Evolutionary conservation across 2,888 invertebrate genomes (phyloP).

Genomic region (Yponomeuta malinellus): DNA sequence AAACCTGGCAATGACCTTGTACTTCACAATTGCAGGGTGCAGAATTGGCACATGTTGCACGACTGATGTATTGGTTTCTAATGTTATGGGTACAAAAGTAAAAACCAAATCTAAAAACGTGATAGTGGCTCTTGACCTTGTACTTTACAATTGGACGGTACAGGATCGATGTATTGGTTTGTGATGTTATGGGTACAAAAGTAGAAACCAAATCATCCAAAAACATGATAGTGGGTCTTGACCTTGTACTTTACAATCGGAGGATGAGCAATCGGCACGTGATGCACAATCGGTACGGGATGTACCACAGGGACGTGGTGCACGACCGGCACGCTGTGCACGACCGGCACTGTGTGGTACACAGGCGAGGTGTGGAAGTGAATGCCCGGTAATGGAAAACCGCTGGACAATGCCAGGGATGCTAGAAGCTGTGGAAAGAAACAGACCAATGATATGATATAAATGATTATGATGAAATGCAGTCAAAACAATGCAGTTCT

Average conservation of each 20-base stretch:
- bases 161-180: neutral
- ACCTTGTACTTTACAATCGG: constrained; percentile 30
- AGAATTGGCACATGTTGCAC: no score
- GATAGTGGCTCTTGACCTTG: neutral
- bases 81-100: neutral
- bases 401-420: constrained; percentile 17
- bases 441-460: constrained; percentile 11
- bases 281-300: constrained; percentile 11
- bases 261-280: constrained; percentile 27
- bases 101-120: neutral
- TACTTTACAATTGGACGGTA: constrained; percentile 29
- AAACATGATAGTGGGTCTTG: constrained; percentile 18
- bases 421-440: constrained; percentile 24
- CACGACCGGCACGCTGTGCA: constrained; percentile 2
- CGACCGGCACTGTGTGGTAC: constrained; percentile 24
- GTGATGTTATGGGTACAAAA: no score
- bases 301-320: constrained; percentile 20
- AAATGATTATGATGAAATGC: neutral
- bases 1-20: no score
- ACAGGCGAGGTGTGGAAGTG: constrained; percentile 33
- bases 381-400: constrained; percentile 29
- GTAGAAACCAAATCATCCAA: constrained; percentile 10
- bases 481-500: no score
- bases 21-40: no score
- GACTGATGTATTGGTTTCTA: no score